phyloP scores from a whole-genome alignment of 2,797 vertebrate genomes.

The Paratrypauchen microcephalus region DNA sequence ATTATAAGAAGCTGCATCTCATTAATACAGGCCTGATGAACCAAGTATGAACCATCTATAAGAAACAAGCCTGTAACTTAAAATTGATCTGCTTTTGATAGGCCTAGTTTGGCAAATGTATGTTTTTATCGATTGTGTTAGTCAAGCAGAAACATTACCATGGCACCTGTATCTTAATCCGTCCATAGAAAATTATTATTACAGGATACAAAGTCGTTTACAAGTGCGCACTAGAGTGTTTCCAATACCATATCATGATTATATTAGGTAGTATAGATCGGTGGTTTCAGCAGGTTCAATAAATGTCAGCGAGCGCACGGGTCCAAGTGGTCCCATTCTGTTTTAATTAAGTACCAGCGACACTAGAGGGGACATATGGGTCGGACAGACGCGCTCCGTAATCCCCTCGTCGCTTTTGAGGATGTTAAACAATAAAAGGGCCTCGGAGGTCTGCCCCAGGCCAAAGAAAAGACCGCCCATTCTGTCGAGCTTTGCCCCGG shows the following conservation, averaged over 20 bases:
- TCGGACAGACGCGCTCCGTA: conserved; percentile 62
- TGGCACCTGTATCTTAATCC: no score
- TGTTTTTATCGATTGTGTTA: no score
- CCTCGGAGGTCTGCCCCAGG: conserved; percentile 41
- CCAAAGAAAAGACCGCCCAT: conserved; percentile 20
- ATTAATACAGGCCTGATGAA: no score
- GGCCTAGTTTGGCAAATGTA: no score
- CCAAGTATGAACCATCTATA: no score
- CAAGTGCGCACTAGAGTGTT: neutral
- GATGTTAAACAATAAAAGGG: conserved; percentile 57
- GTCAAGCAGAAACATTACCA: no score
- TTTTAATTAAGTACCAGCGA: conserved; percentile 66
- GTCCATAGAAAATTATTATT: no score
- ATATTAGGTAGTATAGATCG: neutral
- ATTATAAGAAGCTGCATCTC: no score
- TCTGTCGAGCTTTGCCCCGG: conserved; percentile 26
- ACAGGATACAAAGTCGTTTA: neutral
- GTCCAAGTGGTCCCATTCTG: conserved; percentile 31
- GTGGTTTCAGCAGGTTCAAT: conserved; percentile 26
- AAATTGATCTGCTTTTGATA: no score
- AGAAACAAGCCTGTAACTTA: no score
- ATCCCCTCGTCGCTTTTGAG: conserved; percentile 62
- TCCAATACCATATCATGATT: neutral
- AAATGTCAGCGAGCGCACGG: conserved; percentile 29
- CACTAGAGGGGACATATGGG: conserved; percentile 65